A percentile compares a stretch with the other conserved stretches of the same genome.
Conservation (phyloP, 2,113 vertebrate genomes). For the Brachypteracias leptosomus region DNA sequence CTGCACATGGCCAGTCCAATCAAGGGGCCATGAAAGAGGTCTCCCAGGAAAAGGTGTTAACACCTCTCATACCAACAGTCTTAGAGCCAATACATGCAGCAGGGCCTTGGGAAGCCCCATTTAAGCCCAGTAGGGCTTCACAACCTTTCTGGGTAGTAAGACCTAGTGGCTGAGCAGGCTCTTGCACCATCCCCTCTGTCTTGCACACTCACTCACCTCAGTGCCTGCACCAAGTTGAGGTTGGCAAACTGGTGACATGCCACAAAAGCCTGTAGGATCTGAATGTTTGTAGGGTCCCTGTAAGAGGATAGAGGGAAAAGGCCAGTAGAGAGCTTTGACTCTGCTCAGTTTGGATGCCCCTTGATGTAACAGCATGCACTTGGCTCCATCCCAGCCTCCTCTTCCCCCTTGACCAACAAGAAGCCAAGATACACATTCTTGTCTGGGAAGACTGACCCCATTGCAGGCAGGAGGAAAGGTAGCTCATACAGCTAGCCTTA, state of each 20-base stretch:
- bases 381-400: background rate
- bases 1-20: background rate
- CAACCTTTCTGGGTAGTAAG: background rate
- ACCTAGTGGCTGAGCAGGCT: background rate
- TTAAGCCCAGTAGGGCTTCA: background rate
- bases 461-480: background rate
- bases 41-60: background rate
- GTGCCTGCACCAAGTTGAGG: conserved; percentile 93
- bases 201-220: conserved; percentile 77
- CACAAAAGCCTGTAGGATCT: conserved; percentile 92
- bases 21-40: background rate
- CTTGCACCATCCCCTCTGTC: background rate
- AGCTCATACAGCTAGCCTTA: background rate
- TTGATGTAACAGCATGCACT: background rate
- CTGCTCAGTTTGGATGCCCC: background rate
- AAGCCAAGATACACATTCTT: background rate
- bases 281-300: conserved; percentile 88
- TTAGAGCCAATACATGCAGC: background rate
- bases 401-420: background rate
- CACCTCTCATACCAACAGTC: background rate
- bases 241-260: conserved; percentile 91
- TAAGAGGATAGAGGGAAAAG: background rate
- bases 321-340: background rate
- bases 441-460: background rate
- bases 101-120: background rate